Conservation (phyloP, 1,140 invertebrate genomes). For the Tetranychus urticae region DNA sequence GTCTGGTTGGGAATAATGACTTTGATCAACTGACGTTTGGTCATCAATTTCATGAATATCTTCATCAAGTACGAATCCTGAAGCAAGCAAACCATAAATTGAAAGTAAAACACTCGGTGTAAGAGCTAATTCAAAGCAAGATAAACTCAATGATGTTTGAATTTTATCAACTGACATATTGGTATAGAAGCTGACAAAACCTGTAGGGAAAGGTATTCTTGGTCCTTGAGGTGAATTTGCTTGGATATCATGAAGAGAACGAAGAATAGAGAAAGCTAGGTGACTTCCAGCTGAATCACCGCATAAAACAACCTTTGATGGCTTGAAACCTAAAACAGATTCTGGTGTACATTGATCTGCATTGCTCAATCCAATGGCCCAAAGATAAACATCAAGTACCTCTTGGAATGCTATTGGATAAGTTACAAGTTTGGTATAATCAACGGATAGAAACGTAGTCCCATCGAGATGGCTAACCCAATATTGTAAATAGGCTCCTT, state of each 20-base stretch:
- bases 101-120: not conserved
- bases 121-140: not conserved
- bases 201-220: not conserved
- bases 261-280: conserved; percentile 27
- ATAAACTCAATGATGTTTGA: not conserved
- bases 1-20: not conserved
- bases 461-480: conserved; percentile 1
- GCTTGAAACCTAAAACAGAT: conserved; percentile 19
- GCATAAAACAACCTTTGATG: conserved; percentile 21
- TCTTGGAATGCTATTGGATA: conserved; percentile 67
- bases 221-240: not conserved
- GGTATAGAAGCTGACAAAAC: not conserved
- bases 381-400: conserved; percentile 77
- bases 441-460: conserved; percentile 69
- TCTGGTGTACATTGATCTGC: conserved; percentile 8
- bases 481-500: conserved; percentile 5
- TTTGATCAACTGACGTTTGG: not conserved
- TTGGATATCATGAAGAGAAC: not conserved
- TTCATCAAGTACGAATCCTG: not conserved
- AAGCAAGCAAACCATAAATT: not conserved
- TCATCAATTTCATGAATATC: not conserved
- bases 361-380: conserved; percentile 30
- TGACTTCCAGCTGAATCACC: conserved; percentile 87
- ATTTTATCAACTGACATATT: not conserved
- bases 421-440: conserved; percentile 51